A percentile compares a stretch with the other conserved stretches of the same genome.
Evolutionary conservation across 2,888 invertebrate species (phyloP).

Genomic region (Papilio protenor): DNA sequence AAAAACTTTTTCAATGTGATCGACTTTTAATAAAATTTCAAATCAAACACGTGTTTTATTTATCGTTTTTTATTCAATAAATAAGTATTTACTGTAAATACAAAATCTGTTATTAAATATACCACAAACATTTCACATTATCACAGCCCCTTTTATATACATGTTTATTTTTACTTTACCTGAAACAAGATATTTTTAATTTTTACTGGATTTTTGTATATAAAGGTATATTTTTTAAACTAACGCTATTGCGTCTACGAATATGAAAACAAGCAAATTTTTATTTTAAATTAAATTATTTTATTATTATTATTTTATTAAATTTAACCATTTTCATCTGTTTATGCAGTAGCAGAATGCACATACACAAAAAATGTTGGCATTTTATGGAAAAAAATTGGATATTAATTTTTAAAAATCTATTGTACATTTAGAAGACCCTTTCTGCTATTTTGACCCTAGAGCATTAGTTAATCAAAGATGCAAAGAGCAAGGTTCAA

Average conservation of each 20-base stretch:
- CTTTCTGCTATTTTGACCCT: too few species aligned
- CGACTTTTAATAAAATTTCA: constrained; percentile 33
- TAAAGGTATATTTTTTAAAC: neutral
- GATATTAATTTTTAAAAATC: too few species aligned
- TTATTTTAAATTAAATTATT: too few species aligned
- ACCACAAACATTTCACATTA: constrained; percentile 57
- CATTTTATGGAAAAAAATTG: too few species aligned
- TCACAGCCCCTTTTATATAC: constrained; percentile 70
- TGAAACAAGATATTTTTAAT: constrained; percentile 47
- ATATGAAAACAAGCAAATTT: too few species aligned
- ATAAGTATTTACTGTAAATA: constrained; percentile 37
- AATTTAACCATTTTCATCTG: neutral
- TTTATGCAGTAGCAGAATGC: neutral
- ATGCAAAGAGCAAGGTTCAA: too few species aligned
- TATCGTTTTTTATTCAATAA: constrained; percentile 40
- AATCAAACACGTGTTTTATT: constrained; percentile 34
- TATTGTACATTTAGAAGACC: too few species aligned
- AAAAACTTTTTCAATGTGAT: constrained; percentile 33
- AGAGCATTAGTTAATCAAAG: too few species aligned
- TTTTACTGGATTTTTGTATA: neutral
- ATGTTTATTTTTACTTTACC: constrained; percentile 51
- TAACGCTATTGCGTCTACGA: too few species aligned
- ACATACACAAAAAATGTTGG: neutral
- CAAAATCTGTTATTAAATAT: constrained; percentile 41
- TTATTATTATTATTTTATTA: neutral